These are phyloP conservation scores for Cyprinella venusta DNA, from an alignment of 2,797 vertebrate genomes.

Conservation along the genomic window DNA sequence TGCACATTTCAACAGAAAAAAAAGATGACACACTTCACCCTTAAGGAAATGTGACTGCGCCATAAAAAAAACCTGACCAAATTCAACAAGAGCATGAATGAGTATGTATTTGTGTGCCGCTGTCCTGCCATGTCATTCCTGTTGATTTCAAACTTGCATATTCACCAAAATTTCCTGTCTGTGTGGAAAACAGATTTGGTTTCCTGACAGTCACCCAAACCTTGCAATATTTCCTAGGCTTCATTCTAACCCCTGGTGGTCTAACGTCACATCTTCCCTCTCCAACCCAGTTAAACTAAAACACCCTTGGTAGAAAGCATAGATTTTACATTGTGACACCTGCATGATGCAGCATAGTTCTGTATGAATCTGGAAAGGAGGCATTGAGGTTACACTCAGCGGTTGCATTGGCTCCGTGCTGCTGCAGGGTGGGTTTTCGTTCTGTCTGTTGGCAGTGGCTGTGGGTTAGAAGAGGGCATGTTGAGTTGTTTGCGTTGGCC, in stretches of 20 bases:
- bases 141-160: slow-evolving; percentile 17
- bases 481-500: slow-evolving; percentile 55
- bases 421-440: slow-evolving; percentile 41
- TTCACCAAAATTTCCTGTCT: background rate
- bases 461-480: slow-evolving; percentile 40
- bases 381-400: slow-evolving; percentile 47
- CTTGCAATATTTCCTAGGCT: background rate
- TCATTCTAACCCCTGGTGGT: background rate
- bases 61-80: slow-evolving; percentile 33
- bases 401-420: slow-evolving; percentile 34
- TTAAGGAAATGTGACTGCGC: background rate
- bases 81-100: slow-evolving; percentile 16
- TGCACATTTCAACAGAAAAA: background rate
- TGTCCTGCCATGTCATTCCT: slow-evolving; percentile 13
- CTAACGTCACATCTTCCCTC: slow-evolving; percentile 57
- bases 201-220: slow-evolving; percentile 12
- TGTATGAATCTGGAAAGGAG: slow-evolving; percentile 30
- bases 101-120: background rate
- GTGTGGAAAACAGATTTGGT: slow-evolving; percentile 10
- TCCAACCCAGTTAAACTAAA: slow-evolving; percentile 65
- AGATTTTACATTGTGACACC: slow-evolving; percentile 66
- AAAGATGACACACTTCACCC: background rate
- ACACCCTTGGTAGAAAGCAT: slow-evolving; percentile 57
- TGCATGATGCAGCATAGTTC: slow-evolving; percentile 54
- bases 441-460: slow-evolving; percentile 31